Base-by-base conservation (phyloP, 2,797 vertebrate species). In the Telmatherina bonti region DNA sequence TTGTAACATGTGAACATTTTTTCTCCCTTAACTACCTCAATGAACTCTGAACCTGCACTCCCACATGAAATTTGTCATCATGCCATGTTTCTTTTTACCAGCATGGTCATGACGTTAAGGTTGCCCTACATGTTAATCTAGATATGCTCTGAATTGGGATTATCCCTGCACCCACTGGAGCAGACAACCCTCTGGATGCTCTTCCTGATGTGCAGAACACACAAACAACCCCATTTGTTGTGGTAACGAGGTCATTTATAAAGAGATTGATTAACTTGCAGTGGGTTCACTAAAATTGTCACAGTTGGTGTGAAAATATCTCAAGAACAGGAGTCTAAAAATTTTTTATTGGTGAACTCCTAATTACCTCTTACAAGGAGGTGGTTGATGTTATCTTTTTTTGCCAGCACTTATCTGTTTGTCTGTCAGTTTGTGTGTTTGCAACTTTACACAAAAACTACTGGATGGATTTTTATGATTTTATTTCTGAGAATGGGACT, bases 71-170 rank as follows among this genome's bases (percentile, higher is more conserved):
- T 74, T 65, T 7, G 22, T 62, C 70, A 72, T 35, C 55, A 26
- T 10, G 65, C 31, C 55, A 26, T 10, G 65, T n/a, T 58, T n/a
- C 8, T 30, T 61, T 29, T 45, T 8, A 45, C 7, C 16, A 61
- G 16, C 75, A 71, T 36, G 27, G 76, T 45, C 84, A 81, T 89
- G 86, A 85, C 85, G 75, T 79, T 33, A 82, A 70, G 70, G 69
- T 79, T 87, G 89, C 76, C 87, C 87, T 83, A 85, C 88, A 86
- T 86, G 80, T 89, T 88, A 83, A 73, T 83, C 55, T 82, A 74
- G 85, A 89, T 82, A 90, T 54, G 78, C 81, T 91, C 63, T 76
- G 76, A 88, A 87, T 78, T 62, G 68, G 80, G 80, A 82, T 85
- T 88, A 78, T 83, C 81, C 79, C 83, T 24, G 15, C 85, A 84